phyloP scores from a whole-genome alignment of 2,113 vertebrate genomes.

The Alethe castanea region DNA sequence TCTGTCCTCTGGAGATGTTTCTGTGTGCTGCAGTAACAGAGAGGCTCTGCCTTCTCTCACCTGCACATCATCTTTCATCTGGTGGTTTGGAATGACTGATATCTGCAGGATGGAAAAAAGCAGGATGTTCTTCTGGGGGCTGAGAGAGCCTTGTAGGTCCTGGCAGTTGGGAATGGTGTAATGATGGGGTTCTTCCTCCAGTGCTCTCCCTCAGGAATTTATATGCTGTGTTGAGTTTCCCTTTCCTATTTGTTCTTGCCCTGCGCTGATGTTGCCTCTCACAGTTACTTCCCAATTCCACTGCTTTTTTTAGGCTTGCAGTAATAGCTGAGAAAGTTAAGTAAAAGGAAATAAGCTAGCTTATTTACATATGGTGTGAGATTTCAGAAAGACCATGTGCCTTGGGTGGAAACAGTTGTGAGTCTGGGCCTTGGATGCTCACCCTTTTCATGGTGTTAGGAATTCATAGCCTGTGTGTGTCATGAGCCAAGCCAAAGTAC shows the following conservation, averaged over 20 bases:
- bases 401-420: neutral
- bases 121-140: neutral
- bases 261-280: neutral
- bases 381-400: neutral
- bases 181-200: neutral
- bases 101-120: neutral
- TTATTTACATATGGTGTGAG: neutral
- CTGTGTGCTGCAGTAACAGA: neutral
- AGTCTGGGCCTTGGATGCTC: neutral
- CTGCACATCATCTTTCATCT: neutral
- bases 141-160: neutral
- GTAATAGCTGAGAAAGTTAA: neutral
- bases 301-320: neutral
- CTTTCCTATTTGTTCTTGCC: neutral
- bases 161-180: neutral
- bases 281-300: neutral
- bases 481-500: neutral
- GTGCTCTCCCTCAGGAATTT: neutral
- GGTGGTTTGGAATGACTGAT: neutral
- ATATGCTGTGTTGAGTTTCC: neutral
- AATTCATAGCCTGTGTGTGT: neutral
- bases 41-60: neutral
- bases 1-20: neutral
- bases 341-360: neutral
- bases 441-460: neutral